Base-by-base conservation (phyloP, 1,140 invertebrate species). In the Hypothenemus hampei region DNA sequence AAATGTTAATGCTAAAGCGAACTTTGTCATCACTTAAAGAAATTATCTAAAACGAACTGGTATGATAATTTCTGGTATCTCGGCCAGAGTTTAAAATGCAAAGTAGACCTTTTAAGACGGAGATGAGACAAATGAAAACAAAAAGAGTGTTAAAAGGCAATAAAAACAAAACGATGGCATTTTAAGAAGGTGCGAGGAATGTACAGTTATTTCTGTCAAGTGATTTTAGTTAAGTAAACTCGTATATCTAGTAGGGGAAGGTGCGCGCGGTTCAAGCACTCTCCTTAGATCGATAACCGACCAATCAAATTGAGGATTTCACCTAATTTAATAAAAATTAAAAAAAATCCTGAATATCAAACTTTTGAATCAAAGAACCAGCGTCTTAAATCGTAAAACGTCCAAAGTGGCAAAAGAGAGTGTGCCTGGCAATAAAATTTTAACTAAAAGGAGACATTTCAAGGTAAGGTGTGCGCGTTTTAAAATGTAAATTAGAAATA, bases 151-250 rank as follows among this genome's bases (percentile, higher is more conserved):
- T 55, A 55, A 55, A 55, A 55, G 41, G 22, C 43, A 55, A 47
- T 48, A 47, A 55, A 55, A 47, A 53, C 50, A 55, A 41, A 55
- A 55, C 44, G 43, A 48, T 23, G 53, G 44, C 53, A 47, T 55
- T 55, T 55, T 55, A 55, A 55, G 44, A 41, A 55, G 53, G 40
- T 40, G 50, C 50, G 50, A 53, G 19, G 35, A 40, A 26, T 43
- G 49, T 52, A 55, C 53, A 55, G 53, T 55, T 55, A 55, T 55
- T 46, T 47, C 44, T 44, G 43, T 44, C 53, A 44, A 55, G 53
- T 47, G 53, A 55, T 55, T 55, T 55, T 55, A 54, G 43, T 45
- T 43, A 39, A 24, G 49, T 49, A 49, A 49, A 49, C 35, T 49
- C 39, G 21, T 24, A 24, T 7, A 39, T 19, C 19, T 23, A 31